Evolutionary conservation across 2,888 invertebrate species (phyloP), one percentile per base, ranked within the genome.

Genomic region (Caprella mutica): DNA sequence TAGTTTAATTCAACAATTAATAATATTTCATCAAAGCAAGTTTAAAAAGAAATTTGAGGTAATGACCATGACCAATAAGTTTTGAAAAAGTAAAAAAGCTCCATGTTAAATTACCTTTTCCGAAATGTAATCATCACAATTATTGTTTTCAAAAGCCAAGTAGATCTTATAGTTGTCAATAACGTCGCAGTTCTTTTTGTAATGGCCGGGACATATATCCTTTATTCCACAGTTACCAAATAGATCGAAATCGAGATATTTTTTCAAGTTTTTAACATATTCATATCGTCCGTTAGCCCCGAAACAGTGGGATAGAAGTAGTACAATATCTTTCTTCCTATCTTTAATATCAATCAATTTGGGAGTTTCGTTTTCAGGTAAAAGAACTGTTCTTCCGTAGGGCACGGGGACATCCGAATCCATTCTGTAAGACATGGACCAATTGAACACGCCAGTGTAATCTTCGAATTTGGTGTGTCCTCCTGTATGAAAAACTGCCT

Each of bases 51-150:
- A n/a, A n/a, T n/a, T n/a, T n/a, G n/a, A n/a, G n/a, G n/a, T n/a
- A n/a, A n/a, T n/a, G n/a, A n/a, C n/a, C n/a, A n/a, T n/a, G n/a
- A n/a, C n/a, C n/a, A n/a, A n/a, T n/a, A n/a, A n/a, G n/a, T n/a
- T n/a, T n/a, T n/a, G n/a, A n/a, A n/a, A n/a, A n/a, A n/a, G n/a
- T n/a, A n/a, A n/a, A n/a, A n/a, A n/a, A n/a, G n/a, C n/a, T n/a
- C n/a, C n/a, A n/a, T n/a, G n/a, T n/a, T n/a, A n/a, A n/a, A n/a
- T 46, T 35, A 61, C 61, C 69, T 85, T 85, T 68, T 85, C 84
- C 0, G 83, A 83, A 46, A 84, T 71, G 67, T 85, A 85, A 68
- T 84, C 80, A 5, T 74, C 74, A 68, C 84, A 85, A 66, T 79
- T 77, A 0, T 81, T 78, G 68, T 84, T 84, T 70, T 85, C 85